Evolutionary conservation across 35 echinoderm and acorn worm species (phyloP), one percentile per base, ranked within the genome.

Genomic region (Patiria miniata): DNA sequence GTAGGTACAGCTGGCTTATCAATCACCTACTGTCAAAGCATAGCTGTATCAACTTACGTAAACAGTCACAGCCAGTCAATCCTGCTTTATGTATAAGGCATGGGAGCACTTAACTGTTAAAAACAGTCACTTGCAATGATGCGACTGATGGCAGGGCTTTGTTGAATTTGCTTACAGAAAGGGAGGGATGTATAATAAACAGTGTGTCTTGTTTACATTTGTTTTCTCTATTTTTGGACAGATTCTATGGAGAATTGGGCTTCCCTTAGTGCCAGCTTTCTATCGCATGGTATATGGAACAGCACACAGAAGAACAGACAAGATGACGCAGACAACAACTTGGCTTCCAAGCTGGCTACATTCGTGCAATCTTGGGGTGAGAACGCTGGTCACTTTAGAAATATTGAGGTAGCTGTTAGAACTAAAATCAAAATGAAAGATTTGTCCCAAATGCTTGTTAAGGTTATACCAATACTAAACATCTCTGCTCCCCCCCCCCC

Each of bases 211-310:
- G 4, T 5, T 36, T 69, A 18, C 61, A 36, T 23, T 36, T 18
- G 4, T 21, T 39, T 29, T 39, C 10, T 37, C 8, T 80, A 9
- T 80, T 6, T 1, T 22, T 56, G 21, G 23, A 52, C 50, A 82
- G 80, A 82, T 23, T 52, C 40, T 26, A 39, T 57, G 8, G 51
- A 82, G 40, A 82, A 82, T 44, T 82, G 80, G 80, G 80, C 80
- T 14, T 22, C 80, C 18, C 26, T 82, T 8, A 52, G 40, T 28
- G 39, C 80, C 21, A 82, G 80, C 47, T 34, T 14, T 17, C 51
- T 52, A 3, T 82, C 51, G 8, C 40, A 82, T 17, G 40, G 40
- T 51, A 82, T 52, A 50, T 82, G 80, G 80, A 52, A 82, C 51
- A 10, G 14, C 14, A 28, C 40, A 2, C 39, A 52, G 30, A 52